Conservation (phyloP, 2,797 vertebrate species). For the Borostomias antarcticus region DNA sequence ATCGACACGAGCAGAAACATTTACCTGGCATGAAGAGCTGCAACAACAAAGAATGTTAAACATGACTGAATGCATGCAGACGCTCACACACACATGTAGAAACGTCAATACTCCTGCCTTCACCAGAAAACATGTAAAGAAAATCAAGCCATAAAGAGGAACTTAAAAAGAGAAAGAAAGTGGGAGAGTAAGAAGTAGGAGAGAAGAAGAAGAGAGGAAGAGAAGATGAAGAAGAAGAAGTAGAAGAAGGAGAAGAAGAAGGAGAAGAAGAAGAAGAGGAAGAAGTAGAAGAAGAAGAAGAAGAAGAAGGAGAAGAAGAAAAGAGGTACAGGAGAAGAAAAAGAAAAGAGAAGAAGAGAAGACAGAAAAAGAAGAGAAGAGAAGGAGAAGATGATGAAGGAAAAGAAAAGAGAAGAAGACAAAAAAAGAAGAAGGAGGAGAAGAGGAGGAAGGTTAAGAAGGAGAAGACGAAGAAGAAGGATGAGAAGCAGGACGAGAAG, state of each 20-base stretch:
- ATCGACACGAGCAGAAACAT: conserved; percentile 41
- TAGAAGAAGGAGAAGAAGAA: no score
- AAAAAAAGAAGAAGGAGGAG: neutral
- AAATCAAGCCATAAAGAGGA: neutral
- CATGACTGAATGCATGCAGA: conserved; percentile 19
- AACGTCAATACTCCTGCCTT: conserved; percentile 36
- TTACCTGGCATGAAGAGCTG: conserved; percentile 83
- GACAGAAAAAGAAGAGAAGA: neutral
- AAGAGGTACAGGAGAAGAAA: neutral
- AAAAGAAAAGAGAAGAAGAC: neutral
- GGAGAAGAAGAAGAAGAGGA: no score
- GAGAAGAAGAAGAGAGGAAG: no score
- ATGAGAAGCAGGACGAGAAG: neutral
- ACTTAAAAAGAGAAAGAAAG: neutral
- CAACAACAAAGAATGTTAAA: conserved; percentile 68
- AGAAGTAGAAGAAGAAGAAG: no score
- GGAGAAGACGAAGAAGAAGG: neutral
- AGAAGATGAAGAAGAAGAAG: no score
- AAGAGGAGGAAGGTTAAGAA: neutral
- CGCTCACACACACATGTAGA: conserved; percentile 44
- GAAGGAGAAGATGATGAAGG: neutral
- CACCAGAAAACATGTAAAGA: conserved; percentile 18
- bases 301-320: no score
- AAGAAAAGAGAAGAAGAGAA: neutral
- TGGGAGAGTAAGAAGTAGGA: no score